Conservation (phyloP, 2,888 invertebrate genomes). For the Rhingia campestris region DNA sequence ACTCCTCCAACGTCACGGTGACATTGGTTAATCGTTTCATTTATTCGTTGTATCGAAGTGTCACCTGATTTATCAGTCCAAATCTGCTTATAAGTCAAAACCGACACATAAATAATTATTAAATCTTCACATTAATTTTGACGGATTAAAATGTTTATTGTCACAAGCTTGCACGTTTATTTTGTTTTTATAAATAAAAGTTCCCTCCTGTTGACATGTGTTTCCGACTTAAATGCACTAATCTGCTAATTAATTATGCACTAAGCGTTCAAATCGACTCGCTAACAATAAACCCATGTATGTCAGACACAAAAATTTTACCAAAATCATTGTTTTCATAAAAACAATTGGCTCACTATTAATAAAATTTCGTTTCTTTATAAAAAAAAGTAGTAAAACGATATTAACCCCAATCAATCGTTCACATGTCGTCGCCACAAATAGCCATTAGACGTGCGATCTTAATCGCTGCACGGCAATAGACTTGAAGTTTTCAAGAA, state of each 20-base stretch:
- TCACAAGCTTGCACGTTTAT: neutral
- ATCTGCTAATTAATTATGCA: constrained; percentile 44
- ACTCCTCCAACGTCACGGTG: neutral
- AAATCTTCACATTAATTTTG: constrained; percentile 32
- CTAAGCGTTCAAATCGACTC: constrained; percentile 6
- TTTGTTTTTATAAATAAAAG: constrained; percentile 8
- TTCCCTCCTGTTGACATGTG: constrained; percentile 14
- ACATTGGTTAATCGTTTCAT: neutral
- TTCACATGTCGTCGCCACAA: constrained; percentile 11
- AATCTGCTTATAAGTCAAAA: constrained; percentile 38
- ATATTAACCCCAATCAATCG: constrained; percentile 42
- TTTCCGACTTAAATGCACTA: constrained; percentile 20
- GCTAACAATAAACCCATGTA: neutral
- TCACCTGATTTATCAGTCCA: constrained; percentile 23
- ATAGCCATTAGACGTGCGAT: constrained; percentile 12
- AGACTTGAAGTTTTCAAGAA: neutral
- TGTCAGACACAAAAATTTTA: constrained; percentile 7
- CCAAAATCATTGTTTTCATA: constrained; percentile 18
- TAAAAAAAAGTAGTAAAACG: constrained; percentile 26
- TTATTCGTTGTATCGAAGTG: too few species aligned
- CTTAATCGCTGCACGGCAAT: constrained; percentile 18
- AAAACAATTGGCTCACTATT: constrained; percentile 14
- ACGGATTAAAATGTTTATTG: constrained; percentile 28
- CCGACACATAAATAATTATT: constrained; percentile 3
- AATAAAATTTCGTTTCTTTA: constrained; percentile 11